A percentile compares a stretch with the other conserved stretches of the same genome.
These are phyloP conservation scores for Tragopan temminckii DNA, from an alignment of 2,797 vertebrate species.

Conservation along the genomic window DNA sequence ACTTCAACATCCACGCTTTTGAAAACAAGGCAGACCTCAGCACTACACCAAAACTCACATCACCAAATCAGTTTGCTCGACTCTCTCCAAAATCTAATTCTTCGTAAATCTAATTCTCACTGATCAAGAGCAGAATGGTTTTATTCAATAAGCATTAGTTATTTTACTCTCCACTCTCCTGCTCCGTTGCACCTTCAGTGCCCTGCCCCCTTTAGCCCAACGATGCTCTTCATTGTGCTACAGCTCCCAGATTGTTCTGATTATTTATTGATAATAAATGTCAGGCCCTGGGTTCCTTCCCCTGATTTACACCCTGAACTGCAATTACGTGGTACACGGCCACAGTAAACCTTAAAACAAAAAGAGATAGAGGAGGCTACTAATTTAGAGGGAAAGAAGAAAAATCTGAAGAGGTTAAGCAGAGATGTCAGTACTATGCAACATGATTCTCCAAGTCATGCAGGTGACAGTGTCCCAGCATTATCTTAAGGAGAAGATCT, in stretches of 20 bases:
- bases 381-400: not conserved
- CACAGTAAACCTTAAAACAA: not conserved
- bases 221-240: not conserved
- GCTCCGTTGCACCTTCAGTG: not conserved
- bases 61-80: not conserved
- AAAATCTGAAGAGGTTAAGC: not conserved
- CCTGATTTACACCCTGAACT: not conserved
- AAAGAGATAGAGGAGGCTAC: not conserved
- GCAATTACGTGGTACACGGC: not conserved
- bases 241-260: not conserved
- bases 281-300: not conserved
- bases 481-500: not conserved
- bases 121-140: constrained; percentile 24
- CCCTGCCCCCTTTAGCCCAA: not conserved
- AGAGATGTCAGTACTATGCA: not conserved
- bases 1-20: constrained; percentile 62
- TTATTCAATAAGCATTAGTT: constrained; percentile 39
- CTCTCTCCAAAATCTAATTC: constrained; percentile 11
- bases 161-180: not conserved
- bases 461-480: not conserved
- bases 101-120: constrained; percentile 45
- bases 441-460: not conserved
- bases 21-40: constrained; percentile 39
- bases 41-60: constrained; percentile 12
- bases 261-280: constrained; percentile 28